phyloP scores from a whole-genome alignment of 2,113 vertebrate genomes.

The Lamprotornis superbus region DNA sequence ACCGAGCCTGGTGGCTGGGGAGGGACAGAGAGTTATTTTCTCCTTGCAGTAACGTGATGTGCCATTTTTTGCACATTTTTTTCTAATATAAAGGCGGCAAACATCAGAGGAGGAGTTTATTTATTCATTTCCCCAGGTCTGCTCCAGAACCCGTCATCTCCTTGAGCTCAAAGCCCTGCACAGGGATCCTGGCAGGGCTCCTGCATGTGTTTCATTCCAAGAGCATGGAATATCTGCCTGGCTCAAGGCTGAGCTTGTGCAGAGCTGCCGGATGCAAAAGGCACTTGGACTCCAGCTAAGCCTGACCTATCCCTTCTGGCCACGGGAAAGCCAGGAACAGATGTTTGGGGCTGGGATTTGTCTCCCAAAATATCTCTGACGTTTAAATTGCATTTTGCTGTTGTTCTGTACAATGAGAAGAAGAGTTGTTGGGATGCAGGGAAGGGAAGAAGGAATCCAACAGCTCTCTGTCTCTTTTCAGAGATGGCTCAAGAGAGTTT shows the following conservation, averaged over 20 bases:
- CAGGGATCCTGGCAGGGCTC: neutral
- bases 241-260: neutral
- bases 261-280: neutral
- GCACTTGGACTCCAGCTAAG: neutral
- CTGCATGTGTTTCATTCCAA: neutral
- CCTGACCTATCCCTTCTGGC: neutral
- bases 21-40: neutral
- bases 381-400: neutral
- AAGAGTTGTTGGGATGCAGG: rapidly evolving
- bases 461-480: neutral
- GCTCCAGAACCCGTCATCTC: neutral
- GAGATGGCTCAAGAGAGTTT: neutral
- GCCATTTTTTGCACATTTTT: neutral
- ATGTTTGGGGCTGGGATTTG: neutral
- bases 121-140: neutral
- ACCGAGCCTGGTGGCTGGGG: neutral
- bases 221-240: rapidly evolving
- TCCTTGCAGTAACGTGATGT: neutral
- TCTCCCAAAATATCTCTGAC: neutral
- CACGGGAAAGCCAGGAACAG: neutral
- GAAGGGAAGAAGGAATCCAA: neutral
- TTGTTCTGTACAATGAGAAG: rapidly evolving
- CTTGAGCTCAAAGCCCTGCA: neutral
- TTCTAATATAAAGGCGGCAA: neutral
- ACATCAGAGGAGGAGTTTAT: neutral